Evolutionary conservation across 2,797 vertebrate species (phyloP).

Genomic region (Anguilla pacifica): DNA sequence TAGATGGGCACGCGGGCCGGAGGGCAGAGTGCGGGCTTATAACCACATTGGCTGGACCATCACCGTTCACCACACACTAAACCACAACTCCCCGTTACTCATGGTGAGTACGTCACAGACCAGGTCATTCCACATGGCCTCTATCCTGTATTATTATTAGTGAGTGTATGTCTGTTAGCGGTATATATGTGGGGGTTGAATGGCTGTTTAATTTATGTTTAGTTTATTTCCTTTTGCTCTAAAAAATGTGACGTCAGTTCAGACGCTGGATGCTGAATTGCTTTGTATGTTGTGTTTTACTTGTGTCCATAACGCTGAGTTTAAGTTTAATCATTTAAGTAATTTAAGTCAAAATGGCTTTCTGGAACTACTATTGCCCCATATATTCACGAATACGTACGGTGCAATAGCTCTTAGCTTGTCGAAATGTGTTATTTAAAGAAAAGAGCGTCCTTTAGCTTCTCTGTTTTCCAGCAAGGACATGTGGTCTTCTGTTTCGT

Average conservation of each 20-base stretch:
- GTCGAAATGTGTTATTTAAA: not conserved
- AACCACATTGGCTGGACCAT: conserved; percentile 40
- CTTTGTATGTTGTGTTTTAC: not conserved
- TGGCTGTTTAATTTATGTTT: not conserved
- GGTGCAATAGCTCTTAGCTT: not conserved
- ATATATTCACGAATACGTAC: not conserved
- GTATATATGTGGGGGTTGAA: not conserved
- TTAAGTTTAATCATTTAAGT: not conserved
- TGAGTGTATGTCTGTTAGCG: not conserved
- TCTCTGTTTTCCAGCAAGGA: not conserved
- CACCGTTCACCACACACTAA: conserved; percentile 44
- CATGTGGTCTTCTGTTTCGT: conserved; percentile 1
- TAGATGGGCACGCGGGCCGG: conserved; percentile 45
- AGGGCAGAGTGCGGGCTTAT: conserved; percentile 41
- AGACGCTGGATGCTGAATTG: not conserved
- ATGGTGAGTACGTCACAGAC: conserved; percentile 51
- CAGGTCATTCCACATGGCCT: not conserved
- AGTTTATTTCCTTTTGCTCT: not conserved
- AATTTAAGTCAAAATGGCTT: not conserved
- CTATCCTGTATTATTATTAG: not conserved
- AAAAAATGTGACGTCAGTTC: not conserved
- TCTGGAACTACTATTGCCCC: not conserved
- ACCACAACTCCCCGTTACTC: conserved; percentile 46
- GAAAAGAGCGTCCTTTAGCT: not conserved
- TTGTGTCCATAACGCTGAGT: not conserved